These are phyloP conservation scores for Cremastinae sp. DNA, from an alignment of 2,888 invertebrate species.

Conservation along the genomic window DNA sequence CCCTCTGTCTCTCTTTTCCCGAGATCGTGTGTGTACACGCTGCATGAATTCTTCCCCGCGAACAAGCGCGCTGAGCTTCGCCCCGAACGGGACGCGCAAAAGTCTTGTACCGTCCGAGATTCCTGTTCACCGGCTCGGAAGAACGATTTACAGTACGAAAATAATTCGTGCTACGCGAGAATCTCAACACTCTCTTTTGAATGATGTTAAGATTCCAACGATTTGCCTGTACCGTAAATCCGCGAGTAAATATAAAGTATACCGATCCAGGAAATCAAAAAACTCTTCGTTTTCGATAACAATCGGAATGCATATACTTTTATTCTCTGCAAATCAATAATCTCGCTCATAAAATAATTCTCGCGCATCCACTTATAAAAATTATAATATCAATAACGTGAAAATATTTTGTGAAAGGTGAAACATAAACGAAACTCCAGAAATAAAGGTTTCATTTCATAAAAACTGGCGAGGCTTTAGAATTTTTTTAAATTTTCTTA, in stretches of 20 bases:
- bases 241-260: constrained; percentile 52
- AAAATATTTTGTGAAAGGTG: too few species aligned
- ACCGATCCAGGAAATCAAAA: constrained; percentile 57
- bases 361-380: too few species aligned
- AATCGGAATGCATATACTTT: too few species aligned
- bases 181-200: constrained; percentile 38
- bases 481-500: too few species aligned
- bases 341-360: too few species aligned
- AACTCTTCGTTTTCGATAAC: constrained; percentile 54
- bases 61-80: constrained; percentile 42
- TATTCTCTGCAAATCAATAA: too few species aligned
- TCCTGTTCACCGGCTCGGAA: constrained; percentile 33
- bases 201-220: too few species aligned
- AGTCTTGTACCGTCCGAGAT: background rate
- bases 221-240: constrained; percentile 47
- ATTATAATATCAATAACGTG: too few species aligned
- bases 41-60: constrained; percentile 39
- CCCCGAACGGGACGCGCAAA: constrained; percentile 16
- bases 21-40: background rate
- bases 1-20: too few species aligned
- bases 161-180: constrained; percentile 45
- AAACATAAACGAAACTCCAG: too few species aligned
- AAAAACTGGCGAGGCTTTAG: too few species aligned
- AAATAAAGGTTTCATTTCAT: too few species aligned
- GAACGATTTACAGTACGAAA: constrained; percentile 52